Base-by-base conservation (phyloP, 2,113 vertebrate species). In the Campylomormyrus tamandua region DNA sequence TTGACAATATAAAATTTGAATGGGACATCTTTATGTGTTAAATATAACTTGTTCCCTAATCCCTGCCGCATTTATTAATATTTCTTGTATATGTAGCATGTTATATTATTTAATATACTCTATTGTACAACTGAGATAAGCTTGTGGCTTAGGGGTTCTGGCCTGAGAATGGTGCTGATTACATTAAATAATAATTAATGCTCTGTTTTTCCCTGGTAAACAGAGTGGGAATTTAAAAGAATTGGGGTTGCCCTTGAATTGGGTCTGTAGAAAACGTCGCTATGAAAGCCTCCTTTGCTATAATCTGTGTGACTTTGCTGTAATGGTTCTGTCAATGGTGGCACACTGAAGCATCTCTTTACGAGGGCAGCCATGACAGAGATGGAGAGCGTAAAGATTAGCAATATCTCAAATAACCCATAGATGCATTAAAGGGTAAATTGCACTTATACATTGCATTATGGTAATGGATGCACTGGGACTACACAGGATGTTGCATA, bases 231-330 rank as follows among this genome's bases (percentile, higher is more conserved):
- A 80, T 70, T 70, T 70, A 83, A 89, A 86, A 93, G 90, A 92
- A 92, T 88, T 84, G 91, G 74, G 92, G 92, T 70, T 70, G 91
- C 91, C 92, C 93, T 93, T 90, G 87, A 93, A 89, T 91, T 90
- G 90, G 88, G 93, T 92, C 93, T 50, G 90, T 93, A 92, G 91
- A 94, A 93, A 92, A 93, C 83, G 86, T 90, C 92, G 86, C 94
- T 92, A 93, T 92, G 92, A 95, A 94, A 91, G 90, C 90, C 90
- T 90, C 91, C 91, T 93, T 90, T 91, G 91, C 93, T 95, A 94
- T 95, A 95, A 95, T 95, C 94, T 94, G 92, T 92, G 92, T 94
- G 92, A 92, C 94, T 95, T 96, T 96, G 92, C 93, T 94, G 91
- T 96, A 95, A 95, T 95, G 93, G 94, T 92, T 92, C 94, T 94